Percentiles rank a stretch among this genome's conserved stretches.
phyloP scores from a whole-genome alignment of 23 tunicate genomes.

The Trididemnum nubilum region DNA sequence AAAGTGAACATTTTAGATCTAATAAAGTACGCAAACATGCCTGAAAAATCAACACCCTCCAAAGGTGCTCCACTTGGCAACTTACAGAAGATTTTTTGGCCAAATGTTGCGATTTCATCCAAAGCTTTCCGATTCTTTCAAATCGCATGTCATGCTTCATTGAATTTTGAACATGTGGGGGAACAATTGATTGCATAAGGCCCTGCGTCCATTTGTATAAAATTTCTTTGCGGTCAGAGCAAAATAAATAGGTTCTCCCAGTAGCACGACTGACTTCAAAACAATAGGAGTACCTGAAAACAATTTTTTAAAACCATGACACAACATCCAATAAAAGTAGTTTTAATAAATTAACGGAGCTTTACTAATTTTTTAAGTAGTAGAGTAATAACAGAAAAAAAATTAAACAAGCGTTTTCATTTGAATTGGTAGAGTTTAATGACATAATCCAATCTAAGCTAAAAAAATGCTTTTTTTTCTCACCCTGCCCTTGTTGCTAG shows the following conservation, averaged over 20 bases:
- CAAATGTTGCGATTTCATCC: slow-evolving; percentile 63
- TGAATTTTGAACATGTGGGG: slow-evolving; percentile 73
- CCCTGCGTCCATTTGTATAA: slow-evolving; percentile 63
- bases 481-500: slow-evolving; percentile 82
- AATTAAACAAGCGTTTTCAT: too few species aligned
- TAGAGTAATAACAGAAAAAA: too few species aligned
- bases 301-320: too few species aligned
- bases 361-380: too few species aligned
- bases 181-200: slow-evolving; percentile 70
- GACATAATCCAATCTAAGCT: too few species aligned
- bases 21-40: too few species aligned
- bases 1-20: too few species aligned
- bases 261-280: slow-evolving; percentile 82
- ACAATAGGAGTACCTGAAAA: slow-evolving; percentile 51
- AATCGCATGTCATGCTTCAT: slow-evolving; percentile 58
- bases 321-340: background rate
- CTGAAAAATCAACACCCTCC: too few species aligned
- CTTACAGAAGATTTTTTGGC: slow-evolving; percentile 73
- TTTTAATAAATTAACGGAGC: too few species aligned
- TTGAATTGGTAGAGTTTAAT: too few species aligned
- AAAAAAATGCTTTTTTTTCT: too few species aligned
- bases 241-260: slow-evolving; percentile 88
- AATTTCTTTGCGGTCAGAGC: slow-evolving; percentile 68
- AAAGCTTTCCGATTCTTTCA: slow-evolving; percentile 78
- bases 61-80: too few species aligned